Conservation (phyloP, 1,140 invertebrate species). For the Globodera rostochiensis region DNA sequence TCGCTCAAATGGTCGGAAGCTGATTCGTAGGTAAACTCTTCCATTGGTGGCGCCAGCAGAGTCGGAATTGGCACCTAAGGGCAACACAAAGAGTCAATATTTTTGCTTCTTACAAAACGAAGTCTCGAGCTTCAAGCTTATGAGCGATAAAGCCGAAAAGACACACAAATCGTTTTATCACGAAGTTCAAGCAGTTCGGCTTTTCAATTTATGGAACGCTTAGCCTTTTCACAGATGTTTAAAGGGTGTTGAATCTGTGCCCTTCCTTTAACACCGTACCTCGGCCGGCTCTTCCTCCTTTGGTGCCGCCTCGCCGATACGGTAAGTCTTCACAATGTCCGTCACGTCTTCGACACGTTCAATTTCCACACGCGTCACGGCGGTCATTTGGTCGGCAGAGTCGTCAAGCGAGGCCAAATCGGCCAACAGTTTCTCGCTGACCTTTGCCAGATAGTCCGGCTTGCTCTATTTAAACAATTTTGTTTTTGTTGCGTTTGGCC, state of each 20-base stretch:
- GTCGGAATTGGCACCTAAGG: conserved; percentile 4
- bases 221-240: no score
- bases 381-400: conserved; percentile 41
- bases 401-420: conserved; percentile 50
- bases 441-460: conserved; percentile 53
- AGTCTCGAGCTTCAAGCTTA: no score
- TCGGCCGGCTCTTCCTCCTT: conserved; percentile 38
- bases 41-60: conserved; percentile 27
- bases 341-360: conserved; percentile 54
- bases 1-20: conserved; percentile 47
- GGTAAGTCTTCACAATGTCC: conserved; percentile 55
- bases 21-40: conserved; percentile 46
- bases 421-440: conserved; percentile 48
- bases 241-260: no score
- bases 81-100: background rate
- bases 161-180: background rate
- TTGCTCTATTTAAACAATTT: conserved; percentile 34
- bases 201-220: no score
- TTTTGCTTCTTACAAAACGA: no score
- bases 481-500: background rate
- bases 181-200: background rate
- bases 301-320: conserved; percentile 47
- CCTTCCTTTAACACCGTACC: background rate
- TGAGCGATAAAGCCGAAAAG: background rate
- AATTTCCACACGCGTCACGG: conserved; percentile 50